Conservation (phyloP, 1,140 invertebrate species). For the Pristionchus pacificus region DNA sequence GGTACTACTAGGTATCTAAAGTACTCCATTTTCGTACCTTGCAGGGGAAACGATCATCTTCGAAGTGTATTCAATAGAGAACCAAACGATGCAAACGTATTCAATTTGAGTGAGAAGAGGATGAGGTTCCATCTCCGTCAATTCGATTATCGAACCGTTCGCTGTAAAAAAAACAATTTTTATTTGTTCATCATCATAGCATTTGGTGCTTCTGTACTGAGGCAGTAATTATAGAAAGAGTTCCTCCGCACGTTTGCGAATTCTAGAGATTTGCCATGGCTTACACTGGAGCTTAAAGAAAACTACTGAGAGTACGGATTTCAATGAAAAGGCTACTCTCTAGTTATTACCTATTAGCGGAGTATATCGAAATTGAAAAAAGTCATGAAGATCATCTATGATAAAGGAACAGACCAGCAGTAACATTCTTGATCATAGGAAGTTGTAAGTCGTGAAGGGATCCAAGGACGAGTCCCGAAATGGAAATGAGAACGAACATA, state of each 20-base stretch:
- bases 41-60: neutral
- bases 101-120: slow-evolving; percentile 39
- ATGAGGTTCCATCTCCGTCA: slow-evolving; percentile 44
- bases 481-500: slow-evolving; percentile 46
- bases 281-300: too few species aligned
- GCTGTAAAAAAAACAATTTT: neutral
- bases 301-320: too few species aligned
- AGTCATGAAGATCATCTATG: neutral
- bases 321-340: too few species aligned
- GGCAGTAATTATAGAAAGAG: too few species aligned
- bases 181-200: slow-evolving; percentile 4
- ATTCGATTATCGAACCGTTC: slow-evolving; percentile 10
- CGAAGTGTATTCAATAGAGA: slow-evolving; percentile 43
- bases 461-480: slow-evolving; percentile 43
- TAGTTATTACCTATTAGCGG: too few species aligned
- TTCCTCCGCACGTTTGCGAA: too few species aligned
- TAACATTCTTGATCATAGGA: slow-evolving; percentile 6
- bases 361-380: too few species aligned
- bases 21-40: too few species aligned
- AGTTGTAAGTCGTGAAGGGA: slow-evolving; percentile 45
- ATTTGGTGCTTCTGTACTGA: slow-evolving; percentile 10
- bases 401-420: neutral
- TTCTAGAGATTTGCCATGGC: too few species aligned
- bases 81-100: slow-evolving; percentile 50
- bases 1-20: too few species aligned